Evolutionary conservation across 1,140 invertebrate species (phyloP).

Genomic region (Teleopsis dalmanni): DNA sequence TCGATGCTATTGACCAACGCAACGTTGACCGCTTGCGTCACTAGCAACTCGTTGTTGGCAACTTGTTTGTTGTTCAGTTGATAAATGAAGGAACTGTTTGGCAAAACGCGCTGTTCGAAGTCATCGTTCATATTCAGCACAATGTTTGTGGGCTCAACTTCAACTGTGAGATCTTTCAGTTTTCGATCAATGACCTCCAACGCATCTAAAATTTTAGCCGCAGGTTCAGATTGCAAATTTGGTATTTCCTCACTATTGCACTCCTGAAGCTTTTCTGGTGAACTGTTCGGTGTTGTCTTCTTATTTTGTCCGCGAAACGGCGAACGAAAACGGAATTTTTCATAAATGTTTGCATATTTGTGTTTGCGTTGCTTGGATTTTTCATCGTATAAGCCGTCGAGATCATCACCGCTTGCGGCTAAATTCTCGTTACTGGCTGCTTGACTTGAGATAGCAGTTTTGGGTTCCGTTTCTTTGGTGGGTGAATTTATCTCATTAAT

Average conservation of each 20-base stretch:
- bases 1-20: slow-evolving; percentile 34
- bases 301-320: slow-evolving; percentile 18
- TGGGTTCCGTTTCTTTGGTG: background rate
- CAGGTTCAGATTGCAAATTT: slow-evolving; percentile 15
- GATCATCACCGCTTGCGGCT: too few species aligned
- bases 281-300: background rate
- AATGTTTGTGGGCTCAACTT: background rate
- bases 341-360: slow-evolving; percentile 37
- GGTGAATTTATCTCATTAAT: too few species aligned
- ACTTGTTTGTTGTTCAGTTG: slow-evolving; percentile 31
- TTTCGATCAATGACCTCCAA: slow-evolving; percentile 29
- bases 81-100: slow-evolving; percentile 34
- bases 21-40: slow-evolving; percentile 35
- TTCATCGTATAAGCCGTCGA: slow-evolving; percentile 11
- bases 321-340: slow-evolving; percentile 32
- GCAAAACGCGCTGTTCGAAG: slow-evolving; percentile 33
- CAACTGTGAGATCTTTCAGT: slow-evolving; percentile 19
- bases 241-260: background rate
- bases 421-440: background rate
- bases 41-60: slow-evolving; percentile 27
- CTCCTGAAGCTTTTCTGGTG: background rate
- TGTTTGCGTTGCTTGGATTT: slow-evolving; percentile 31
- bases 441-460: background rate
- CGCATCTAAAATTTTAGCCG: slow-evolving; percentile 29
- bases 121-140: slow-evolving; percentile 18